phyloP scores from a whole-genome alignment of 2,797 vertebrate genomes.

The Champsocephalus esox region DNA sequence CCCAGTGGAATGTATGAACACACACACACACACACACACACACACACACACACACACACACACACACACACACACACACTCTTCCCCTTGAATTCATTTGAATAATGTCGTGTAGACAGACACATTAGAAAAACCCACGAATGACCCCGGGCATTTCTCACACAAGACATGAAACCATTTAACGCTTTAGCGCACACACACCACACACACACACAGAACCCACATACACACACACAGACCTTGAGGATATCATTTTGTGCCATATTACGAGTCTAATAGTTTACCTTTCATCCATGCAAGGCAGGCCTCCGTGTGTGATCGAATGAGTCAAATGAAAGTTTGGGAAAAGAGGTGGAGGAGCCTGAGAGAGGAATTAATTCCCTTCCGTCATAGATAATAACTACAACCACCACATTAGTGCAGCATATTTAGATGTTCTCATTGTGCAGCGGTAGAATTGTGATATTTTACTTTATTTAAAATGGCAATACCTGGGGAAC shows the following conservation, averaged over 20 bases:
- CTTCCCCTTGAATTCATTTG: conserved; percentile 62
- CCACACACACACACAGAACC: neutral
- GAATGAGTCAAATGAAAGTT: conserved; percentile 39
- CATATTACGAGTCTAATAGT: conserved; percentile 56
- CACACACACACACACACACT: conserved; percentile 9
- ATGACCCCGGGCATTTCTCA: conserved; percentile 65
- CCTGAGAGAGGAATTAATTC: conserved; percentile 21
- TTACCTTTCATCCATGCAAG: conserved; percentile 36
- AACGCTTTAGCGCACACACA: conserved; percentile 25
- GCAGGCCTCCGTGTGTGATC: conserved; percentile 21
- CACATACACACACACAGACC: conserved; percentile 9
- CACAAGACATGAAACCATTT: conserved; percentile 53
- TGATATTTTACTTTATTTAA: neutral
- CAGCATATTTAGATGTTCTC: conserved; percentile 11
- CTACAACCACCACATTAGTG: conserved; percentile 21
- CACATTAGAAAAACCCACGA: conserved; percentile 59
- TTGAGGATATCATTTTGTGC: conserved; percentile 56
- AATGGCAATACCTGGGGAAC: neutral
- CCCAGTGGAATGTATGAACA: neutral
- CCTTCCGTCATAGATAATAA: conserved; percentile 34
- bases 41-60: conserved; percentile 2
- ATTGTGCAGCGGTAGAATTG: neutral
- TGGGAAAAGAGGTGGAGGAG: conserved; percentile 16
- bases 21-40: conserved; percentile 8
- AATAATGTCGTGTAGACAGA: conserved; percentile 67